Base-by-base conservation (phyloP, 2,113 vertebrate species). In the Esox niger region DNA sequence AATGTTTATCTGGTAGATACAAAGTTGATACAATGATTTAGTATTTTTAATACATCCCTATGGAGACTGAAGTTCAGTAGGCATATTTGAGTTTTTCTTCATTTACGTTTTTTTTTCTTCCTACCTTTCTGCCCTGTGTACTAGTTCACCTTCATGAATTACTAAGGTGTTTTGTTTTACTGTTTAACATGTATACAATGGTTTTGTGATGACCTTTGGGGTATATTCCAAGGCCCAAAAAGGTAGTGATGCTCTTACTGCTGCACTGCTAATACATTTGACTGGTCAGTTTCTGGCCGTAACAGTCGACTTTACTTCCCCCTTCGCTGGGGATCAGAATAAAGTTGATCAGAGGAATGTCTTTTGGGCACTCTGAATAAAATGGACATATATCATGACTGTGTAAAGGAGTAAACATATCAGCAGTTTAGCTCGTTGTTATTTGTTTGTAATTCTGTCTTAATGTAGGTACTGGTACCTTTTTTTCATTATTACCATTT, bases 381-480 rank as follows among this genome's bases (percentile, higher is more conserved):
- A 77, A 84, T 73, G 74, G 78, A 86, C 81, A 78, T 88, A 90
- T 89, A 84, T 83, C 84, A 82, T 89, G 88, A 86, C 87, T 84
- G 88, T 88, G 77, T 88, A 86, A 88, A 92, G 89, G 91, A 93
- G 87, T 93, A 93, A 90, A 92, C 89, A 92, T 92, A 93, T 94
- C 91, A 92, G 95, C 95, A 95, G 95, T 94, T 94, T 92, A 93
- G 92, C 94, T 92, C 86, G 90, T 86, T 93, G 92, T 93, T 81
- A 65, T 80, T 81, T 66, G 70, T 91, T 91, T 92, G 91, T 96
- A 69, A 77, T 94, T 92, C 90, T 80, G 92, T 95, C 89, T 88
- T 89, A 93, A 89, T 95, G 93, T 94, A 96, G 96, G 96, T 97
- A 95, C 95, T 95, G 96, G 95, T 98, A 97, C 95, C 94, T 95